Conservation (phyloP, 2,888 invertebrate species). For the Hirtodrosophila histrioides region DNA sequence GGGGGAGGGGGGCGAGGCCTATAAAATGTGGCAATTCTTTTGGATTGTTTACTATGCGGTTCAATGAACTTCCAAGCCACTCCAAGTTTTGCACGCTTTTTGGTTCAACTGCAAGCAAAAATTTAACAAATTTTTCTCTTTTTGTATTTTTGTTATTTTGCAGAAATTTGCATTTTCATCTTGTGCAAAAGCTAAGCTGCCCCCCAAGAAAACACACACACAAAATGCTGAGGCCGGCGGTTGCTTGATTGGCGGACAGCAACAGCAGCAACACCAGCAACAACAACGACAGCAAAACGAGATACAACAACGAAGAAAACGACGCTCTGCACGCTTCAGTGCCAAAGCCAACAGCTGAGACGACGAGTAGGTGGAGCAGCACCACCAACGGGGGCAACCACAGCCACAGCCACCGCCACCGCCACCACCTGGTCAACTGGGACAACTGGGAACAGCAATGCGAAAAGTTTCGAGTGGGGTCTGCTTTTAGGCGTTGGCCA, state of each 20-base stretch:
- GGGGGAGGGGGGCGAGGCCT: neutral
- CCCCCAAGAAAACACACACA: slow-evolving; percentile 20
- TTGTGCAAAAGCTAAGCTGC: slow-evolving; percentile 49
- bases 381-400: neutral
- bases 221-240: slow-evolving; percentile 54
- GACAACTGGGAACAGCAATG: slow-evolving; percentile 46
- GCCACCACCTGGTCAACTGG: neutral
- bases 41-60: slow-evolving; percentile 40
- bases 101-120: slow-evolving; percentile 27
- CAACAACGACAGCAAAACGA: slow-evolving; percentile 39
- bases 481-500: slow-evolving; percentile 47
- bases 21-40: slow-evolving; percentile 65
- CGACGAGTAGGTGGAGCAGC: slow-evolving; percentile 24
- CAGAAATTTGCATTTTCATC: slow-evolving; percentile 82
- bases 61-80: slow-evolving; percentile 54
- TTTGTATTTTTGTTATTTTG: slow-evolving; percentile 50
- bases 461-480: slow-evolving; percentile 39
- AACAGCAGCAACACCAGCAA: slow-evolving; percentile 62
- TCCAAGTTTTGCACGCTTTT: slow-evolving; percentile 30
- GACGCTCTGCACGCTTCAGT: slow-evolving; percentile 48
- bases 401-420: no score
- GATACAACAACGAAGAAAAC: slow-evolving; percentile 12
- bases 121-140: slow-evolving; percentile 20
- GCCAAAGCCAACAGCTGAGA: slow-evolving; percentile 34
- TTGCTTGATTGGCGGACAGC: slow-evolving; percentile 66